A percentile compares a stretch with the other conserved stretches of the same genome.
These are phyloP conservation scores for Crambe crambe DNA, from an alignment of 37 sponge, comb jelly and placozoan genomes.

Conservation along the genomic window DNA sequence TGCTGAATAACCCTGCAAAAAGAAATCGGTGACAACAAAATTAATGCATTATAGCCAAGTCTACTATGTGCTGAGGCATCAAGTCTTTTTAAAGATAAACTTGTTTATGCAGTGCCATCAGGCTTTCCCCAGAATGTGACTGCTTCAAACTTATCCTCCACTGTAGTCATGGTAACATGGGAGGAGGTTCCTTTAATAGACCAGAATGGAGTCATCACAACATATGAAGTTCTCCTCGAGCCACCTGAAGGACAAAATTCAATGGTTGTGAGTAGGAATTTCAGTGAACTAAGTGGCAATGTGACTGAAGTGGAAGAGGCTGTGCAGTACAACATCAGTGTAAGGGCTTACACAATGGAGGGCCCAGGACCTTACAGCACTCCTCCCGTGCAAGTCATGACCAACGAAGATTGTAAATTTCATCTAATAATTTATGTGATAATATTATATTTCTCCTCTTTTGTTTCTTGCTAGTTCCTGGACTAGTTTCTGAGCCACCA, in stretches of 20 bases:
- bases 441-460: neutral
- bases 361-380: slow-evolving; percentile 35
- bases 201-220: slow-evolving; percentile 49
- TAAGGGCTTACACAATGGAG: slow-evolving; percentile 32
- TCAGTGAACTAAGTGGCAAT: neutral
- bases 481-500: slow-evolving; percentile 10
- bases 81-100: too few relatives aligned
- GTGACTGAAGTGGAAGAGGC: slow-evolving; percentile 19
- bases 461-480: slow-evolving; percentile 27
- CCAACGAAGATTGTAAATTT: slow-evolving; percentile 27
- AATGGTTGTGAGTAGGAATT: neutral
- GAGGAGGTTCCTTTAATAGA: neutral
- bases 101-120: neutral
- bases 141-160: neutral
- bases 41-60: slow-evolving; percentile 7
- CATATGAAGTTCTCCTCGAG: slow-evolving; percentile 6
- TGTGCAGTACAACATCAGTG: slow-evolving; percentile 17
- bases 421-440: neutral
- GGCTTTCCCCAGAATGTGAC: slow-evolving; percentile 12
- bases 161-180: slow-evolving; percentile 16
- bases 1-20: too few relatives aligned
- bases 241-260: neutral
- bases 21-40: neutral
- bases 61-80: neutral
- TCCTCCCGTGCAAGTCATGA: neutral